These are phyloP conservation scores for Seira sanloemensis DNA, from an alignment of 2,888 invertebrate species.

Conservation along the genomic window DNA sequence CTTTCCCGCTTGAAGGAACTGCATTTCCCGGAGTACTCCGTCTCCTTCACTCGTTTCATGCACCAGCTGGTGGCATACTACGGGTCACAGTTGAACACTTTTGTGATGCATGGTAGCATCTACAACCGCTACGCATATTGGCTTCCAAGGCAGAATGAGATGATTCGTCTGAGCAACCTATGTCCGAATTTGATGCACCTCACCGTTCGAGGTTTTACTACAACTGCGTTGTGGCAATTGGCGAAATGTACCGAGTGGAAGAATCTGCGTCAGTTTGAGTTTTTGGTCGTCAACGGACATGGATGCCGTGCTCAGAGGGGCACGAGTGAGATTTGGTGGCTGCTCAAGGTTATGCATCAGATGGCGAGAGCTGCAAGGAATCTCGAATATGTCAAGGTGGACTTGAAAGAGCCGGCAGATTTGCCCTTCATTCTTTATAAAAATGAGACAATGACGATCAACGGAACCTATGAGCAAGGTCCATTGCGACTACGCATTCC, in stretches of 20 bases:
- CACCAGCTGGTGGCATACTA: background rate
- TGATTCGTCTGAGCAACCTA: background rate
- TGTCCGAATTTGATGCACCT: background rate
- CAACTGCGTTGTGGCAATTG: background rate
- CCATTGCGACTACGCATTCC: background rate
- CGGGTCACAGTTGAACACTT: background rate
- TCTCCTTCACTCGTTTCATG: background rate
- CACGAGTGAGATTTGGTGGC: background rate
- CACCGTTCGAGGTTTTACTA: background rate
- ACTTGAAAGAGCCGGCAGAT: background rate
- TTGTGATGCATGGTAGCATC: background rate
- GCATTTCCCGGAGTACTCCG: background rate
- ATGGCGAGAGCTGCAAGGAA: background rate
- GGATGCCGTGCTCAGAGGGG: background rate
- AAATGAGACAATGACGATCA: background rate
- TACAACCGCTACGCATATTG: background rate
- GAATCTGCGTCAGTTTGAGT: background rate
- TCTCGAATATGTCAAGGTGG: background rate
- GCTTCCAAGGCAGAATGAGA: background rate
- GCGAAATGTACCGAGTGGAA: background rate
- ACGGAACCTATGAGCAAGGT: background rate
- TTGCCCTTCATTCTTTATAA: background rate
- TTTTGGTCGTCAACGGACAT: background rate
- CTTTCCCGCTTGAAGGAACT: background rate
- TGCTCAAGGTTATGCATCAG: background rate